Base-by-base conservation (phyloP, 2,797 vertebrate genomes). In the Gouania willdenowi region DNA sequence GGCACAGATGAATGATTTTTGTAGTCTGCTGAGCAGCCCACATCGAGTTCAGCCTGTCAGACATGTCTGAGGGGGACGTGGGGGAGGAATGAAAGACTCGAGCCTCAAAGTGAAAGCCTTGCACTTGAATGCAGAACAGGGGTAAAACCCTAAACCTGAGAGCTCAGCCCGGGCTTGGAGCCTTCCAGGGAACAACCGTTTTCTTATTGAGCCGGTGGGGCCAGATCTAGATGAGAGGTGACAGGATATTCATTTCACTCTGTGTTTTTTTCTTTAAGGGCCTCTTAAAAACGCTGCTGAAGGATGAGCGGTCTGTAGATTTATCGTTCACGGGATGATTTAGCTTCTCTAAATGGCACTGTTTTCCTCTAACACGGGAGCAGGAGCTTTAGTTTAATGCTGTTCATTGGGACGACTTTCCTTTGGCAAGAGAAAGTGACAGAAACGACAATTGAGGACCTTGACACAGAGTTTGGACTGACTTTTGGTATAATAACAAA, bases 1-100 rank as follows among this genome's bases (percentile, higher is more conserved):
- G 83, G 83, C 85, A 86, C 87, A 88, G 86, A 91, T 91, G 86
- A 90, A 91, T 90, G 88, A 88, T 88, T 90, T 88, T 88, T 87
- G 83, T 88, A 88, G 87, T 89, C 87, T 90, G 86, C 74, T 87
- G 83, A 89, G 79, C 82, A 81, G 86, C 84, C 83, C 84, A 80
- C 76, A 73, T 86, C 56, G 87, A 83, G 87, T 89, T 90, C 87
- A 89, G 83, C 61, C 87, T 89, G 87, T 89, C 88, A 88, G 84
- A 88, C 82, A 74, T 79, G 87, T 90, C 88, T 89, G 83, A 85
- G 79, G 84, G 84, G 78, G 75, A 64, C 52, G 71, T 77, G 77
- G 72, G 75, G 80, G 71, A 75, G 71, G 72, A 70, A n/a, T 6
- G 19, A 20, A 19, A 20, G 19, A 71, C 68, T 39, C 53, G 53